Evolutionary conservation across 2,113 vertebrate genomes (phyloP).

Genomic region (Stigmatopora argus): DNA sequence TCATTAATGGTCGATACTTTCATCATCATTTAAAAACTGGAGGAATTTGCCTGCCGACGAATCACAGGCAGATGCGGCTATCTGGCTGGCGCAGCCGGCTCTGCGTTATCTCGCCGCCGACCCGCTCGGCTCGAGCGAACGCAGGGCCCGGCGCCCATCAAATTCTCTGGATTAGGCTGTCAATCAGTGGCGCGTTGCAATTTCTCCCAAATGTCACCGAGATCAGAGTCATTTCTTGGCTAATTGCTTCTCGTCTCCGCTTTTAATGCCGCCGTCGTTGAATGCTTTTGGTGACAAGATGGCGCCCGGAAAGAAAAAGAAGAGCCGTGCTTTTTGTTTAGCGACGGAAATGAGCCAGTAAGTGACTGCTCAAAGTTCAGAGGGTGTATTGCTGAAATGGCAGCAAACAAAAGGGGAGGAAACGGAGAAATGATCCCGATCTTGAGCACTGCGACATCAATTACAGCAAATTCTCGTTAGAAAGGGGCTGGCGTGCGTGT

Average conservation of each 20-base stretch:
- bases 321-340: slow-evolving; percentile 65
- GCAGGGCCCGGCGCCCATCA: slow-evolving; percentile 88
- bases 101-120: slow-evolving; percentile 88
- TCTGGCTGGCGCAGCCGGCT: slow-evolving; percentile 98
- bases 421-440: slow-evolving; percentile 67
- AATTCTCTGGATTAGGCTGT: slow-evolving; percentile 98
- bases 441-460: slow-evolving; percentile 64
- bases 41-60: slow-evolving; percentile 98
- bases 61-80: slow-evolving; percentile 87
- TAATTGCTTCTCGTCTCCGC: slow-evolving; percentile 98
- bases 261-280: slow-evolving; percentile 91
- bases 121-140: slow-evolving; percentile 82
- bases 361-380: slow-evolving; percentile 70
- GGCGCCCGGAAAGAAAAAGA: slow-evolving; percentile 44
- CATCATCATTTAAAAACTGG: slow-evolving; percentile 99
- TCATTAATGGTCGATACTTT: slow-evolving; percentile 99
- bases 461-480: slow-evolving; percentile 66
- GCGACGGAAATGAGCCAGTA: slow-evolving; percentile 66
- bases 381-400: slow-evolving; percentile 68
- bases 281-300: slow-evolving; percentile 95
- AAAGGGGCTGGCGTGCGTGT: slow-evolving; percentile 42
- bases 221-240: slow-evolving; percentile 99
- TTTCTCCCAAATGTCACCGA: slow-evolving; percentile 99
- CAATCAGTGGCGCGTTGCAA: slow-evolving; percentile 94
- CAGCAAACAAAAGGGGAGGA: slow-evolving; percentile 62